Evolutionary conservation across 2,797 vertebrate species (phyloP).

Genomic region (Pipistrellus kuhlii): DNA sequence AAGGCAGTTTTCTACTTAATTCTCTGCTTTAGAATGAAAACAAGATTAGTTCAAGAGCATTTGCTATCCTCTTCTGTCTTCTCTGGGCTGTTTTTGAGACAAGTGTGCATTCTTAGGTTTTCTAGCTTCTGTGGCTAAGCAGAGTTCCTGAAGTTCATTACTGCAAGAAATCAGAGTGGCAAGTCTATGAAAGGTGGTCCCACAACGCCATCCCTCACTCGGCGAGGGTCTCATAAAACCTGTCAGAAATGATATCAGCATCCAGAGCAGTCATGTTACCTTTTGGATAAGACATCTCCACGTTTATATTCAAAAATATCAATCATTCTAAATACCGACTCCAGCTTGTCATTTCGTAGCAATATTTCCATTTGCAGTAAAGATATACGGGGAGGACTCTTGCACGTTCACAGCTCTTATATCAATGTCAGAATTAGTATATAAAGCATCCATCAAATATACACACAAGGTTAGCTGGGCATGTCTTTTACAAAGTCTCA

Average conservation of each 20-base stretch:
- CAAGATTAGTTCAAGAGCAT: background rate
- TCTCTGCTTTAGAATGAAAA: background rate
- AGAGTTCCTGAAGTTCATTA: constrained; percentile 65
- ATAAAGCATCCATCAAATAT: constrained; percentile 85
- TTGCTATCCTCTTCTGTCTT: background rate
- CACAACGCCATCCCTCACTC: constrained; percentile 44
- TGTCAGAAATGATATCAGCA: constrained; percentile 35
- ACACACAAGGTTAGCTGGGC: constrained; percentile 73
- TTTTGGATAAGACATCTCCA: constrained; percentile 54
- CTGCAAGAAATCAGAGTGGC: constrained; percentile 60
- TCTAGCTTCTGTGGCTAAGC: background rate
- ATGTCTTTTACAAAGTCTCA: constrained; percentile 79
- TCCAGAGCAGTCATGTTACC: background rate
- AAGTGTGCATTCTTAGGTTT: background rate
- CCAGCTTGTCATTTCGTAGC: constrained; percentile 78
- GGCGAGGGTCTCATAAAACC: constrained; percentile 63
- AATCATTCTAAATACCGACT: constrained; percentile 68
- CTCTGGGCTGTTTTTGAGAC: background rate
- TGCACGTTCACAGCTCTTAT: constrained; percentile 68
- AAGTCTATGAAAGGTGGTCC: constrained; percentile 49
- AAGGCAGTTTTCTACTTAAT: background rate
- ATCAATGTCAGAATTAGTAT: constrained; percentile 85
- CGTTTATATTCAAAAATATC: constrained; percentile 76
- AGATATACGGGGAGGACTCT: constrained; percentile 71
- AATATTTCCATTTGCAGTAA: constrained; percentile 75